phyloP scores from a whole-genome alignment of 2,797 vertebrate species.

The Lutjanus argentimaculatus region DNA sequence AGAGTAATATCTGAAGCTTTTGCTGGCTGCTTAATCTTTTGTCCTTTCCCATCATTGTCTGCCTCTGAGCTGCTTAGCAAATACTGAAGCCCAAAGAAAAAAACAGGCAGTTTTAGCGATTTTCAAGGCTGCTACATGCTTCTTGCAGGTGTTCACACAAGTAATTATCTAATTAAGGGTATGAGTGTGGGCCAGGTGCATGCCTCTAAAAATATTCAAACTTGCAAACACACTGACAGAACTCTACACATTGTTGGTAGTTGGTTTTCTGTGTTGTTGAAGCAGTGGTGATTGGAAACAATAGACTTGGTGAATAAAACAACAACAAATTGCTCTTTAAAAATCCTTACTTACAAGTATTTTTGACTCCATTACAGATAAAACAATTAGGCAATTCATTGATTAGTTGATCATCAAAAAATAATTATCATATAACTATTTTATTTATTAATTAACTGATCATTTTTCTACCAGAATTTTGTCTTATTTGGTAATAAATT shows the following conservation, averaged over 20 bases:
- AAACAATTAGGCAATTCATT: neutral
- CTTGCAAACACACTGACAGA: neutral
- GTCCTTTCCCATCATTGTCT: constrained; percentile 28
- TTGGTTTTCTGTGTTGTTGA: neutral
- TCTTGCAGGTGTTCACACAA: neutral
- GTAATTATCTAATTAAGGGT: neutral
- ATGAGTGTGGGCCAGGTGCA: neutral
- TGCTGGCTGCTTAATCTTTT: constrained; percentile 60
- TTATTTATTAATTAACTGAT: neutral
- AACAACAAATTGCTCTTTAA: neutral
- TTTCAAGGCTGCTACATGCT: constrained; percentile 10
- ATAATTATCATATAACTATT: neutral
- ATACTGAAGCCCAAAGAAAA: constrained; percentile 26
- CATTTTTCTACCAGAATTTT: neutral
- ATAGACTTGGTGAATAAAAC: neutral
- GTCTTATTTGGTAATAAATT: neutral
- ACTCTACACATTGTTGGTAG: neutral
- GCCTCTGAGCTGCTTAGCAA: constrained; percentile 48
- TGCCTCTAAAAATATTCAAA: neutral
- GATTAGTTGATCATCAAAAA: neutral
- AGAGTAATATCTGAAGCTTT: constrained; percentile 74
- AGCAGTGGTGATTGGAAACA: neutral
- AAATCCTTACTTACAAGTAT: neutral
- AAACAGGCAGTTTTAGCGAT: neutral
- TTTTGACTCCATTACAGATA: neutral